These are phyloP conservation scores for Lucifuga dentata DNA, from an alignment of 2,113 vertebrate genomes.

Conservation along the genomic window DNA sequence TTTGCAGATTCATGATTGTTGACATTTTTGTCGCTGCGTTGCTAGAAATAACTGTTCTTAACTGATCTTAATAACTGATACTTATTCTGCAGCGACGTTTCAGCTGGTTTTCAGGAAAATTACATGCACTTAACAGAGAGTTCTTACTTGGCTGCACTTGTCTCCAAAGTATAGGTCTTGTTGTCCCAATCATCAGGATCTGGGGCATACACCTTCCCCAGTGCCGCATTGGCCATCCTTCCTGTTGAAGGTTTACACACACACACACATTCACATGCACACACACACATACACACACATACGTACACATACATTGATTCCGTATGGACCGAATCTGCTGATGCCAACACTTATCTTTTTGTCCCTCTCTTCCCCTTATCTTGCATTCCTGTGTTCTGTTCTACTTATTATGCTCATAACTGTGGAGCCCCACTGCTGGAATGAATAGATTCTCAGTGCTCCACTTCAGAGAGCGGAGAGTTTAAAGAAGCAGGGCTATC, in stretches of 20 bases:
- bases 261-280: conserved; percentile 10
- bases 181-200: conserved; percentile 94
- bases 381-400: conserved; percentile 76
- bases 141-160: conserved; percentile 88
- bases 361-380: conserved; percentile 74
- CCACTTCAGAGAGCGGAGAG: conserved; percentile 76
- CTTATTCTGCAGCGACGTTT: conserved; percentile 36
- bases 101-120: conserved; percentile 43
- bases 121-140: conserved; percentile 40
- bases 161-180: conserved; percentile 91
- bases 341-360: conserved; percentile 76
- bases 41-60: not conserved
- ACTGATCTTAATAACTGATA: conserved; percentile 22
- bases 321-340: conserved; percentile 72
- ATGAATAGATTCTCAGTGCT: conserved; percentile 75
- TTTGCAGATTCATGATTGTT: conserved; percentile 33
- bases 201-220: conserved; percentile 90
- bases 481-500: conserved; percentile 78
- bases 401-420: conserved; percentile 80
- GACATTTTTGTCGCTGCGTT: conserved; percentile 22
- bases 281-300: conserved; percentile 30
- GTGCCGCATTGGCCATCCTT: conserved; percentile 83
- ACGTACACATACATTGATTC: conserved; percentile 53
- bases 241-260: conserved; percentile 81
- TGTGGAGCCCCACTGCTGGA: conserved; percentile 75